phyloP scores from a whole-genome alignment of 1,140 invertebrate species.

The Solenopsis invicta region DNA sequence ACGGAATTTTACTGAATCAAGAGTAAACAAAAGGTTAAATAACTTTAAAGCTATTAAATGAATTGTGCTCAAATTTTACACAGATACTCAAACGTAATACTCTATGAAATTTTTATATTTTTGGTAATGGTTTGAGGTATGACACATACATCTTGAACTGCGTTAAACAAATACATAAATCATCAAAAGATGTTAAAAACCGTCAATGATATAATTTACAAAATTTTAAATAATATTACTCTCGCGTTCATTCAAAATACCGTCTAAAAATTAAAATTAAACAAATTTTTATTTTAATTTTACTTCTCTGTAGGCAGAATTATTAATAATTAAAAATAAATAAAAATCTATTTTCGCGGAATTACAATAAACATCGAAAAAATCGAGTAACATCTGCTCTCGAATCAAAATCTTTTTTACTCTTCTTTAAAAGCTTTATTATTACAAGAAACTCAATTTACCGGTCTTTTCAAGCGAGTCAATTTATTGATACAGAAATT shows the following conservation, averaged over 20 bases:
- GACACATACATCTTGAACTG: not conserved
- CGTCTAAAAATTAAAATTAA: not conserved
- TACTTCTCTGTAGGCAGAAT: not conserved
- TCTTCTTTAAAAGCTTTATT: not conserved
- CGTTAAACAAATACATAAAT: not conserved
- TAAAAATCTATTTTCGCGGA: not conserved
- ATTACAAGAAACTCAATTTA: conserved; percentile 16
- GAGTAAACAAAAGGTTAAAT: too few relatives aligned
- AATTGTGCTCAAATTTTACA: too few relatives aligned
- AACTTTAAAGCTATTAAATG: too few relatives aligned
- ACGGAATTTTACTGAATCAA: too few relatives aligned
- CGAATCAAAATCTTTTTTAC: not conserved
- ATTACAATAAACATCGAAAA: too few relatives aligned
- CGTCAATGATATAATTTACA: not conserved
- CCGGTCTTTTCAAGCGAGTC: not conserved
- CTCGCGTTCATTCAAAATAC: not conserved
- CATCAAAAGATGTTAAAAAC: not conserved
- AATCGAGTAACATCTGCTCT: too few relatives aligned
- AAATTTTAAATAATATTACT: not conserved
- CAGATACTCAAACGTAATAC: too few relatives aligned
- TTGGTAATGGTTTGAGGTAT: too few relatives aligned
- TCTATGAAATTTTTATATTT: too few relatives aligned
- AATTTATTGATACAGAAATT: conserved; percentile 18
- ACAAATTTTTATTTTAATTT: not conserved
- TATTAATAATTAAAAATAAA: not conserved